Conservation (phyloP, 2,113 vertebrate genomes). For the Anhinga rufa region DNA sequence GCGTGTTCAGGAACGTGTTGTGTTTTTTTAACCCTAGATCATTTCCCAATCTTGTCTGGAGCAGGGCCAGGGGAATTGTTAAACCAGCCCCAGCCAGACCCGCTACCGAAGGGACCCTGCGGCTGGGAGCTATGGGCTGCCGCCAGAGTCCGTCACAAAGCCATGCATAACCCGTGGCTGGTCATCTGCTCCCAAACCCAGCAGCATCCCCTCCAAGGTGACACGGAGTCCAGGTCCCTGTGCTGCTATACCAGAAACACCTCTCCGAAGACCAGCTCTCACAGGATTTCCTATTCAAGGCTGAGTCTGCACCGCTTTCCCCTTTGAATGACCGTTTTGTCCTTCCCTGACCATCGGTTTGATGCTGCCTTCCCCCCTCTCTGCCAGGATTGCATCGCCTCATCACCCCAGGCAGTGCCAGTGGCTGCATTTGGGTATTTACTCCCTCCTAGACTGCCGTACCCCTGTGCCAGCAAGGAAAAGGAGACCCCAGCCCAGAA, state of each 20-base stretch:
- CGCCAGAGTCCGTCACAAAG: not conserved
- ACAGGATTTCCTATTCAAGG: not conserved
- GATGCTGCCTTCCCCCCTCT: not conserved
- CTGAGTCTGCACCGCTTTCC: accelerated
- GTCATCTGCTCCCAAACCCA: not conserved
- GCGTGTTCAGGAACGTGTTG: not conserved
- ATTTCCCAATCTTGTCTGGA: conserved; percentile 44
- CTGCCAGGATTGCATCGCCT: not conserved
- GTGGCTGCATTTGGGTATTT: not conserved
- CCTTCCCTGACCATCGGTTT: not conserved
- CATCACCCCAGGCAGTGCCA: not conserved
- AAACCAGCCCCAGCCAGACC: not conserved
- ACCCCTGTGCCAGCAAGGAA: not conserved
- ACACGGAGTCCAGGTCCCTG: accelerated
- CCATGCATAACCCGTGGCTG: accelerated
- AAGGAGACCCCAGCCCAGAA: not conserved
- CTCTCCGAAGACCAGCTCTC: not conserved
- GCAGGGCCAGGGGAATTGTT: conserved; percentile 1
- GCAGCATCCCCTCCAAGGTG: accelerated
- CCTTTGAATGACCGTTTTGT: not conserved
- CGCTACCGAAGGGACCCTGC: not conserved
- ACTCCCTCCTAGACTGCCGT: accelerated
- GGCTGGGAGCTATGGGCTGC: not conserved
- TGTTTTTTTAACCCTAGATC: conserved; percentile 38
- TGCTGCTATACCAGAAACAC: too few relatives aligned